phyloP scores from a whole-genome alignment of 2,888 invertebrate species.

The Lochmaea capreae region DNA sequence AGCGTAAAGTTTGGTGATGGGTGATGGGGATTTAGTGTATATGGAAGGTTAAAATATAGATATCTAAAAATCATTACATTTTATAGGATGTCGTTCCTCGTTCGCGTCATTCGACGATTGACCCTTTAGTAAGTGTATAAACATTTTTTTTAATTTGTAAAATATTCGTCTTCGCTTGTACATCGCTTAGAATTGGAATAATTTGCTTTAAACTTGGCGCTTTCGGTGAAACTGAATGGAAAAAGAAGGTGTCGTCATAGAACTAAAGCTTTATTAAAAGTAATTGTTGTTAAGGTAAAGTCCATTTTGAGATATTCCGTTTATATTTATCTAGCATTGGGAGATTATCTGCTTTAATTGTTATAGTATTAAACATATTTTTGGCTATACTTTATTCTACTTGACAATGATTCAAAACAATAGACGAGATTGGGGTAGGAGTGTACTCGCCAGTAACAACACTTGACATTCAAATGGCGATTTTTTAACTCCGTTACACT shows the following conservation, averaged over 20 bases:
- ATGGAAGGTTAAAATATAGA: not conserved
- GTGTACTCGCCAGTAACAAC: no score
- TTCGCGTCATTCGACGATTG: slow-evolving; percentile 48
- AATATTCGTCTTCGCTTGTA: slow-evolving; percentile 1
- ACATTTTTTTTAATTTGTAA: slow-evolving; percentile 29
- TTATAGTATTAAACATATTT: no score
- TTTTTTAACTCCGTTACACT: no score
- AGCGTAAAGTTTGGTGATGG: no score
- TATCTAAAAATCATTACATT: slow-evolving; percentile 19
- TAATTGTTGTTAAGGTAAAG: not conserved
- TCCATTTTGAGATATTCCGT: no score
- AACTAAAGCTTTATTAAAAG: not conserved
- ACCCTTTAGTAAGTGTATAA: slow-evolving; percentile 56
- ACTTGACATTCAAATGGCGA: no score
- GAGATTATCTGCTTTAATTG: no score
- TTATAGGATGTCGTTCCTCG: slow-evolving; percentile 43
- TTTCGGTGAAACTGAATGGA: not conserved
- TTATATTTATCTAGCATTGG: no score
- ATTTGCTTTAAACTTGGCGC: not conserved
- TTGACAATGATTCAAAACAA: no score
- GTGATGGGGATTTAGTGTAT: no score
- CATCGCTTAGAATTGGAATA: not conserved
- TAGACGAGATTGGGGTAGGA: no score
- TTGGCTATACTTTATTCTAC: no score
- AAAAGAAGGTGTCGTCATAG: not conserved